A percentile compares a stretch with the other conserved stretches of the same genome.
Evolutionary conservation across 2,113 vertebrate species (phyloP).

Genomic region (Alexandromys fortis): DNA sequence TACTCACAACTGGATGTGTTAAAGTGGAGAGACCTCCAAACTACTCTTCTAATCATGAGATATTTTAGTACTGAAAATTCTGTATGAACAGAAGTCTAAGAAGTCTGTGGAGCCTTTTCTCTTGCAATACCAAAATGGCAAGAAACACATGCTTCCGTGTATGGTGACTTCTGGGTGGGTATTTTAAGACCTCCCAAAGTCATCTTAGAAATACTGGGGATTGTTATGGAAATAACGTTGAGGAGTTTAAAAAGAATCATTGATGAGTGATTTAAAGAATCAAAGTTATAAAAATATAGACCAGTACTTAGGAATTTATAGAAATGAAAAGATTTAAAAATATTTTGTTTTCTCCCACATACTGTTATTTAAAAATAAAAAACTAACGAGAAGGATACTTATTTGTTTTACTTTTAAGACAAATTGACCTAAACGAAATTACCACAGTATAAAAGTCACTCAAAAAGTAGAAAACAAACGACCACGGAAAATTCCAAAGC

Average conservation of each 20-base stretch:
- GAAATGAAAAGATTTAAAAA: background rate
- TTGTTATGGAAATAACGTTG: background rate
- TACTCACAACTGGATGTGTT: background rate
- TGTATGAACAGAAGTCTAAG: background rate
- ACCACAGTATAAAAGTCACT: background rate
- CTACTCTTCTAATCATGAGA: background rate
- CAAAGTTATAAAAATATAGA: slow-evolving; percentile 15
- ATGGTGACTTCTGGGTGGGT: background rate
- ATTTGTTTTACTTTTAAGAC: background rate
- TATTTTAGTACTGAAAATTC: slow-evolving; percentile 27
- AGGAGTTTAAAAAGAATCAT: slow-evolving; percentile 42
- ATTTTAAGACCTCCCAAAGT: slow-evolving; percentile 30
- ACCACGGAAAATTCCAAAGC: slow-evolving; percentile 7
- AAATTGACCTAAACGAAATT: slow-evolving; percentile 41
- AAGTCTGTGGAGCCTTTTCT: background rate
- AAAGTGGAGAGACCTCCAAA: background rate
- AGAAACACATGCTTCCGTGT: slow-evolving; percentile 6
- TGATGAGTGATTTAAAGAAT: slow-evolving; percentile 37
- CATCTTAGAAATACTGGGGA: slow-evolving; percentile 42
- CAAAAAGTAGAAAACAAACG: background rate
- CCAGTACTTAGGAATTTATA: background rate
- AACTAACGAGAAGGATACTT: background rate
- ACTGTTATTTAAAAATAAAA: slow-evolving; percentile 1
- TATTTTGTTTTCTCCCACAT: background rate
- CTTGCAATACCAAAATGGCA: slow-evolving; percentile 31